Evolutionary conservation across 1,140 invertebrate species (phyloP).

Genomic region (Pomacea maculata): DNA sequence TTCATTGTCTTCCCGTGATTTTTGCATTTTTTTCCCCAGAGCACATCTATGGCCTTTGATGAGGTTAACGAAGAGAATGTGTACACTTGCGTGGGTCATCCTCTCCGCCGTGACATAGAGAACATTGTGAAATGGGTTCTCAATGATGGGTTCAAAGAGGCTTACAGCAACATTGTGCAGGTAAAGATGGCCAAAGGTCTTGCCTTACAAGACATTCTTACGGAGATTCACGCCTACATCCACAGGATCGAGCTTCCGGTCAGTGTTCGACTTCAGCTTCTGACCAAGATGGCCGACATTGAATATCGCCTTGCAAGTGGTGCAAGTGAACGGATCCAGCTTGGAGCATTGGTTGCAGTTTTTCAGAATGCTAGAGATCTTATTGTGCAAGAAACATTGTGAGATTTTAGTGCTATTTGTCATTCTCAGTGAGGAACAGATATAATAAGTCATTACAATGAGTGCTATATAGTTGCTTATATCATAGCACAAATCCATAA

Average conservation of each 20-base stretch:
- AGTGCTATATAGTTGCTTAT: too few relatives aligned
- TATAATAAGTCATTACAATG: too few relatives aligned
- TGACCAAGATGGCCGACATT: slow-evolving; percentile 84
- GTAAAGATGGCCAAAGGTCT: slow-evolving; percentile 88
- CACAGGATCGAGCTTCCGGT: slow-evolving; percentile 87
- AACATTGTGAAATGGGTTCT: slow-evolving; percentile 89
- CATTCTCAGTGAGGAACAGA: too few relatives aligned
- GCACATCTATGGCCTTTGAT: slow-evolving; percentile 87
- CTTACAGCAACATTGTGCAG: slow-evolving; percentile 83
- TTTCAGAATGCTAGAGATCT: slow-evolving; percentile 77
- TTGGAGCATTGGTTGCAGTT: slow-evolving; percentile 81
- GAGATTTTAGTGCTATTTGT: slow-evolving; percentile 1
- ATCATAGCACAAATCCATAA: too few relatives aligned
- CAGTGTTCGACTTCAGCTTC: slow-evolving; percentile 76
- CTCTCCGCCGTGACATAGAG: slow-evolving; percentile 87
- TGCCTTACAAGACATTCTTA: slow-evolving; percentile 88
- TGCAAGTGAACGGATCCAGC: slow-evolving; percentile 83
- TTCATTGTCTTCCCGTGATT: too few relatives aligned
- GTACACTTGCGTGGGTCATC: slow-evolving; percentile 96
- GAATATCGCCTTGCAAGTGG: slow-evolving; percentile 81
- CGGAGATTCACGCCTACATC: slow-evolving; percentile 85
- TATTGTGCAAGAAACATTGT: slow-evolving; percentile 57
- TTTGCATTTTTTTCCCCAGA: slow-evolving; percentile 74
- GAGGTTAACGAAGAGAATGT: slow-evolving; percentile 90
- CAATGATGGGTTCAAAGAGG: slow-evolving; percentile 82